Percentiles rank a stretch among this genome's conserved stretches.
Conservation (phyloP, 2,797 vertebrate genomes). For the Tragelaphus eurycerus region DNA sequence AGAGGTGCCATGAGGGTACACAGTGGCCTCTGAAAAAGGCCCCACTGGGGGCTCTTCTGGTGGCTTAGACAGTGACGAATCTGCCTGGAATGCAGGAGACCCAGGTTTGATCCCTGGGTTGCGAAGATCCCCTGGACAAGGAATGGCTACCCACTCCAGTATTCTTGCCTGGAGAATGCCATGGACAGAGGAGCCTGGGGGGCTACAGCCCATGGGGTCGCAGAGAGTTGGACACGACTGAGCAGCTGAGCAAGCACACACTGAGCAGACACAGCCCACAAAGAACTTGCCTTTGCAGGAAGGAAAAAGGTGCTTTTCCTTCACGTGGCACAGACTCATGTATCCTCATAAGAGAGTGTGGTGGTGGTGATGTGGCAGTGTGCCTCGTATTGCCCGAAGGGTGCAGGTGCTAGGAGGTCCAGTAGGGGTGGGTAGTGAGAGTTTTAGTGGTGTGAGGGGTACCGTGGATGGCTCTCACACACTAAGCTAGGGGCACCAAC, state of each 20-base stretch:
- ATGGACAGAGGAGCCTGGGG: background rate
- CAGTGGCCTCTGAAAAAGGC: background rate
- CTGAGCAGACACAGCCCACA: background rate
- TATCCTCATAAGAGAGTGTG: background rate
- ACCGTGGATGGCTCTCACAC: background rate
- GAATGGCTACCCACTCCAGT: background rate
- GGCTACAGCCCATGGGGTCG: background rate
- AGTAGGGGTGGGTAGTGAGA: background rate
- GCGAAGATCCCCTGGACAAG: background rate
- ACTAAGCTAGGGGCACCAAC: background rate
- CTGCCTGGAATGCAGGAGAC: background rate
- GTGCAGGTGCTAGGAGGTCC: background rate
- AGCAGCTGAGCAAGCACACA: background rate
- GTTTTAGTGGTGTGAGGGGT: no score
- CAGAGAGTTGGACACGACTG: background rate
- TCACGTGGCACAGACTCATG: background rate
- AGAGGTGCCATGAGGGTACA: background rate
- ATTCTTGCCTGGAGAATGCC: background rate
- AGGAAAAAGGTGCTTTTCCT: background rate
- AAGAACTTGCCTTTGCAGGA: background rate
- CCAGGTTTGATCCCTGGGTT: background rate
- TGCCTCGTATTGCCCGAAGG: background rate
- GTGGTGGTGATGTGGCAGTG: background rate
- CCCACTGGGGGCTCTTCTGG: background rate
- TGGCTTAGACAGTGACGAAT: background rate